Evolutionary conservation across 35 echinoderm and acorn worm species (phyloP).

Genomic region (Antedon bifida): DNA sequence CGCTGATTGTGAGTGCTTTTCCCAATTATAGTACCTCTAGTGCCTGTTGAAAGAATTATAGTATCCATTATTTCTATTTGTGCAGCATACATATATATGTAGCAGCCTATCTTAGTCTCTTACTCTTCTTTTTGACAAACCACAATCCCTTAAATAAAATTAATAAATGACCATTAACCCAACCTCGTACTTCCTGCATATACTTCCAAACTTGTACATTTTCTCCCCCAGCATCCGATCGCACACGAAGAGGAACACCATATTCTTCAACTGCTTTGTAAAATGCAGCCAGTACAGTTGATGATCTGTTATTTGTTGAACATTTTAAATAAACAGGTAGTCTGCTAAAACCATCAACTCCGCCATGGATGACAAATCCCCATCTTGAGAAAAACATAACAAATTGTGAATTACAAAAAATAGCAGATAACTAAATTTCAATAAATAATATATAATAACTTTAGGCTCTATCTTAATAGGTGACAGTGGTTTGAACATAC

Average conservation of each 20-base stretch:
- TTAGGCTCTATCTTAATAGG: no score
- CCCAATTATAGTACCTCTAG: background rate
- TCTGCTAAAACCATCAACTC: constrained; percentile 43
- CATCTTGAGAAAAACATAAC: background rate
- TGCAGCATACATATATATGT: no score
- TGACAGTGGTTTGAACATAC: no score
- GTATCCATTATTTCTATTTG: no score
- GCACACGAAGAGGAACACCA: constrained; percentile 2
- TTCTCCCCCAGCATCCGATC: background rate
- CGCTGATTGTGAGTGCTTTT: background rate
- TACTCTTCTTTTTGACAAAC: no score
- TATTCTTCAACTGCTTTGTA: background rate
- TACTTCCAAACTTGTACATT: constrained; percentile 1
- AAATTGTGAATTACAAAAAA: no score
- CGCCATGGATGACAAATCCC: constrained; percentile 22
- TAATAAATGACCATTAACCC: background rate
- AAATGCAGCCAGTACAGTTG: background rate
- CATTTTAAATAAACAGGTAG: constrained; percentile 11
- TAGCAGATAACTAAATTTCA: no score
- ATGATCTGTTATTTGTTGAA: constrained; percentile 9
- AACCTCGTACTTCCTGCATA: background rate
- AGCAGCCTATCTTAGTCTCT: no score
- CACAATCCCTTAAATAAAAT: no score
- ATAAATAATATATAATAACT: no score
- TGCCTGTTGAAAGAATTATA: background rate